Conservation (phyloP, 2,888 invertebrate species). For the Epinotia demarniana region DNA sequence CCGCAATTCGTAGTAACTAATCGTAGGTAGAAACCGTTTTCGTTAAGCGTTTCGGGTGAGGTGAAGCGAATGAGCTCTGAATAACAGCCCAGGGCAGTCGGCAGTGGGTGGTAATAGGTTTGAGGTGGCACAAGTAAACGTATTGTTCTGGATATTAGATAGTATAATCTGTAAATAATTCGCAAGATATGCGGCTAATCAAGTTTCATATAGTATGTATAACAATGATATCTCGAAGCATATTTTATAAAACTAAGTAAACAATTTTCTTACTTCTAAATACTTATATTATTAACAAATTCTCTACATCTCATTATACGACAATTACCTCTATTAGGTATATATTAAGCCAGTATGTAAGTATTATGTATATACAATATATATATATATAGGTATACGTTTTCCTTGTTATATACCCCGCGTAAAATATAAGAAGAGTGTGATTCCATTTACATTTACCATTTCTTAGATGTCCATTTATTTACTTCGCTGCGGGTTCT, state of each 20-base stretch:
- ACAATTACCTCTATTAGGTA: background rate
- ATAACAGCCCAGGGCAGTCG: too few relatives aligned
- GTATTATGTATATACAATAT: too few relatives aligned
- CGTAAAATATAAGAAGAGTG: background rate
- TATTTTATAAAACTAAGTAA: slow-evolving; percentile 23
- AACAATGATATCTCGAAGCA: slow-evolving; percentile 26
- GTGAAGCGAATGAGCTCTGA: too few relatives aligned
- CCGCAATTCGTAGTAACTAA: too few relatives aligned
- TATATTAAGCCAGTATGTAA: background rate
- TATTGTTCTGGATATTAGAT: slow-evolving; percentile 8
- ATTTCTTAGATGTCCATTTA: too few relatives aligned
- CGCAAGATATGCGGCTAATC: slow-evolving; percentile 22
- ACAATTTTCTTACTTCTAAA: slow-evolving; percentile 27
- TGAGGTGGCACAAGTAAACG: background rate
- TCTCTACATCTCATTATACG: slow-evolving; percentile 12
- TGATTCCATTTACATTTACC: background rate
- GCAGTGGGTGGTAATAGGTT: too few relatives aligned
- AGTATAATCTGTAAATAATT: slow-evolving; percentile 28
- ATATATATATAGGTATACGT: background rate
- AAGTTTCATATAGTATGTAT: slow-evolving; percentile 29
- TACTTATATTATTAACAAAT: slow-evolving; percentile 18
- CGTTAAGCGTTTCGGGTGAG: too few relatives aligned
- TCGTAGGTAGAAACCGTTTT: too few relatives aligned
- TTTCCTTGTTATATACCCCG: background rate
- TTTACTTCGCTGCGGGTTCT: too few relatives aligned